phyloP scores from a whole-genome alignment of 2,797 vertebrate species.

The Artibeus jamaicensis region DNA sequence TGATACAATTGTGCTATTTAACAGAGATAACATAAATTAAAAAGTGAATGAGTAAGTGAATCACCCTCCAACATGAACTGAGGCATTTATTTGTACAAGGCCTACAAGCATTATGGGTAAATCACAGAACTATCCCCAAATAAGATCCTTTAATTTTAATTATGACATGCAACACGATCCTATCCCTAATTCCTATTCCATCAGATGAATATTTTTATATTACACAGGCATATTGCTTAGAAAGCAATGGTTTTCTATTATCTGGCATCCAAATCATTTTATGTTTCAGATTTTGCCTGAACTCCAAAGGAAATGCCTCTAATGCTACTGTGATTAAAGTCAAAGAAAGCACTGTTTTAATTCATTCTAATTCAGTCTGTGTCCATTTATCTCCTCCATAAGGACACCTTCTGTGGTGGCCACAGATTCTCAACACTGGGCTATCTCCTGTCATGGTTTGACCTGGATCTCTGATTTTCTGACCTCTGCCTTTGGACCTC shows the following conservation, averaged over 20 bases:
- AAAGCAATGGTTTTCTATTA: conserved; percentile 12
- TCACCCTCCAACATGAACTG: neutral
- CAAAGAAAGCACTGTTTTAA: neutral
- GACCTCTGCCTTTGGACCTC: neutral
- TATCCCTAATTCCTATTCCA: neutral
- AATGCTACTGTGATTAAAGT: neutral
- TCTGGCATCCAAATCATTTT: neutral
- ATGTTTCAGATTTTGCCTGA: neutral
- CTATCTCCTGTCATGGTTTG: neutral
- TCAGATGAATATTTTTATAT: neutral
- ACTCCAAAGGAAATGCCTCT: neutral
- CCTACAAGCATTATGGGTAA: neutral
- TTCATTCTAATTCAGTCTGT: neutral
- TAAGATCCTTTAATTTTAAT: neutral
- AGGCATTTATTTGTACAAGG: neutral
- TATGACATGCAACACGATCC: neutral
- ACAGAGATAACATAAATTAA: neutral
- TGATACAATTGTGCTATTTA: neutral
- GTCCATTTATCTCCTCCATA: neutral
- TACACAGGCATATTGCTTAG: neutral
- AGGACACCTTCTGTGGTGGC: neutral
- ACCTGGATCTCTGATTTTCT: neutral
- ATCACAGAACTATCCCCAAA: neutral
- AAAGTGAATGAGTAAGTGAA: neutral
- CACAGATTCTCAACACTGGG: neutral